These are phyloP conservation scores for Volucella bombylans DNA, from an alignment of 2,888 invertebrate genomes.

Conservation along the genomic window DNA sequence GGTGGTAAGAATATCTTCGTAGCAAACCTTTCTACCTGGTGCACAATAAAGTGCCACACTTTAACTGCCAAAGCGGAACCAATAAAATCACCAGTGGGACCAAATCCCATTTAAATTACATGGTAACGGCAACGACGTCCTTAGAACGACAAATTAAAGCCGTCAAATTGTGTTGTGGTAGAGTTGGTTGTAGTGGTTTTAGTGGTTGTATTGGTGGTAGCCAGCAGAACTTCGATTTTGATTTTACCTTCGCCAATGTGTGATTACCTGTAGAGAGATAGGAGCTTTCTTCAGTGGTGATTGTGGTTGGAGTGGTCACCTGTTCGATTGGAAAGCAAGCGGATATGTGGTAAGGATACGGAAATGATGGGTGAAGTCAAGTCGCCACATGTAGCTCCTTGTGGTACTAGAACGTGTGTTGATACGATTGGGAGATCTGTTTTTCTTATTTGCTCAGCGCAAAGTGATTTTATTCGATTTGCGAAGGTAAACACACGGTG, in stretches of 20 bases:
- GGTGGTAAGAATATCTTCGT: background rate
- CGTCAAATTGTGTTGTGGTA: background rate
- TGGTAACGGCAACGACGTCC: slow-evolving; percentile 36
- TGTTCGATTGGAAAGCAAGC: slow-evolving; percentile 6
- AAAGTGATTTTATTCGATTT: slow-evolving; percentile 35
- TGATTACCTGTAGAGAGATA: slow-evolving; percentile 13
- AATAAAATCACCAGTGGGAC: slow-evolving; percentile 41
- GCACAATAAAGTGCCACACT: slow-evolving; percentile 22
- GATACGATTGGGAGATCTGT: slow-evolving; percentile 18
- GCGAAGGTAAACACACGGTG: background rate
- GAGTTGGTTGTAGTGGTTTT: background rate
- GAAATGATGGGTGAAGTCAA: background rate
- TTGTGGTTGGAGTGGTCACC: background rate
- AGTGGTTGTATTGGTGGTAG: background rate
- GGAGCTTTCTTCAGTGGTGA: slow-evolving; percentile 6
- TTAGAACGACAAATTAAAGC: slow-evolving; percentile 10
- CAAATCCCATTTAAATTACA: slow-evolving; percentile 56
- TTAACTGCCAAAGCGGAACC: slow-evolving; percentile 17
- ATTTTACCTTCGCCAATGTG: slow-evolving; percentile 32
- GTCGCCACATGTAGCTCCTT: slow-evolving; percentile 3
- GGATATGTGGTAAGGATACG: background rate
- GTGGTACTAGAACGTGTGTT: background rate
- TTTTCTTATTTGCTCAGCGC: slow-evolving; percentile 25
- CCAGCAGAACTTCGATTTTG: slow-evolving; percentile 27
- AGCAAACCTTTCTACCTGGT: background rate